Evolutionary conservation across 1,140 invertebrate genomes (phyloP).

Genomic region (Lucilia cuprina): DNA sequence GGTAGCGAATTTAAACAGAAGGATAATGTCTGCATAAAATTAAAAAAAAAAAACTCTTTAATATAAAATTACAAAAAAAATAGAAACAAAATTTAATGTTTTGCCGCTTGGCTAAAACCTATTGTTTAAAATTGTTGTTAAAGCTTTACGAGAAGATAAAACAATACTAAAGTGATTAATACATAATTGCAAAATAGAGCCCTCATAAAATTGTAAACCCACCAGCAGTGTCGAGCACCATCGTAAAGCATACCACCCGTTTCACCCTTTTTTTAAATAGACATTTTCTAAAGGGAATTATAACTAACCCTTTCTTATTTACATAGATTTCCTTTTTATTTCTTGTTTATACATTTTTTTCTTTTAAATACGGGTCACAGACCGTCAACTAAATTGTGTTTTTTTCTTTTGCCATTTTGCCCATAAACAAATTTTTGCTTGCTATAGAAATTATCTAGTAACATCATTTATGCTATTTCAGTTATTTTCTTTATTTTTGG

Average conservation of each 20-base stretch:
- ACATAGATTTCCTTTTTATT: too few relatives aligned
- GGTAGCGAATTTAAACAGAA: neutral
- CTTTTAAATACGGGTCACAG: slow-evolving; percentile 15
- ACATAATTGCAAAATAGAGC: slow-evolving; percentile 37
- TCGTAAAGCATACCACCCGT: neutral
- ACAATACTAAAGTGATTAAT: slow-evolving; percentile 42
- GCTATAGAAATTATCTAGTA: slow-evolving; percentile 8
- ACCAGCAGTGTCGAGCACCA: neutral
- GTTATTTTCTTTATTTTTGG: neutral
- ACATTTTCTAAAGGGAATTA: neutral
- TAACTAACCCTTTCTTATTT: neutral
- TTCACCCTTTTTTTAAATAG: neutral
- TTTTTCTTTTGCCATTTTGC: neutral
- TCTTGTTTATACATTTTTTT: neutral
- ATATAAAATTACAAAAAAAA: neutral
- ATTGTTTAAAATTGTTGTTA: neutral
- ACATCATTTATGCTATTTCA: neutral
- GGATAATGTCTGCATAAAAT: neutral
- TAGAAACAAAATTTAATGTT: neutral
- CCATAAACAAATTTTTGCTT: slow-evolving; percentile 27
- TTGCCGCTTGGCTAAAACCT: neutral
- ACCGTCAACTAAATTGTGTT: slow-evolving; percentile 9
- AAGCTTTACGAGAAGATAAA: neutral
- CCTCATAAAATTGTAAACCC: slow-evolving; percentile 23
- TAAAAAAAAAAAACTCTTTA: neutral